Base-by-base conservation (phyloP, 2,113 vertebrate genomes). In the Cololabis saira region DNA sequence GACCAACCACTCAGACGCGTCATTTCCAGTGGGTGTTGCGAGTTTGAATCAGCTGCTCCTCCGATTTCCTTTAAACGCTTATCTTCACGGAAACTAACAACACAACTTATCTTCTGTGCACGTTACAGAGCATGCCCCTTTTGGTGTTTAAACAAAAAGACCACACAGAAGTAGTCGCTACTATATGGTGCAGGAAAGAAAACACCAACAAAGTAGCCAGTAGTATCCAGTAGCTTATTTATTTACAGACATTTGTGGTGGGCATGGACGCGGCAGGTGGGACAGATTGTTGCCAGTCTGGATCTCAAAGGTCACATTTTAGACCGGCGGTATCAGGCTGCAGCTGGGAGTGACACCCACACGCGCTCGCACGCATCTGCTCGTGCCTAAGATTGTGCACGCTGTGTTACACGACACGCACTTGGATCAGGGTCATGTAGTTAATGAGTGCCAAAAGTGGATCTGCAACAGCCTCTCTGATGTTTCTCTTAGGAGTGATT, bases 401-500 rank as follows among this genome's bases (percentile, higher is more conserved):
- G 48, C 11, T 27, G 42, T 9, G 5, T 43, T 53, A 24, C 58
- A 37, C 49, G 49, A 27, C 15, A 6, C 41, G 71, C 56, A 54
- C 41, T 59, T 11, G 53, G 47, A 73, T 76, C 68, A 78, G 64
- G 52, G 50, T 67, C 30, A 4, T 58, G 75, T 61, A 49, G 89
- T 87, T 89, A 89, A 89, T 87, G 41, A 89, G 71, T 87, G 77
- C 67, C 79, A 65, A 71, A 81, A 61, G 17, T 52, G 40, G 72
- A 37, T 72, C 45, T 48, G 67, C 24, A 47, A 52, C 74, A 73
- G 58, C 33, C 27, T 56, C 42, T 61, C 57, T 30, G 3, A 16
- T 58, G 63, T 74, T 82, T 67, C 40, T 73, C 60, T 77, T 47
- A 19, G 7, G 41, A 55, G 54, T 15, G 27, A 79, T 84, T 77